Conservation (phyloP, 2,113 vertebrate species). For the Oryzias celebensis region DNA sequence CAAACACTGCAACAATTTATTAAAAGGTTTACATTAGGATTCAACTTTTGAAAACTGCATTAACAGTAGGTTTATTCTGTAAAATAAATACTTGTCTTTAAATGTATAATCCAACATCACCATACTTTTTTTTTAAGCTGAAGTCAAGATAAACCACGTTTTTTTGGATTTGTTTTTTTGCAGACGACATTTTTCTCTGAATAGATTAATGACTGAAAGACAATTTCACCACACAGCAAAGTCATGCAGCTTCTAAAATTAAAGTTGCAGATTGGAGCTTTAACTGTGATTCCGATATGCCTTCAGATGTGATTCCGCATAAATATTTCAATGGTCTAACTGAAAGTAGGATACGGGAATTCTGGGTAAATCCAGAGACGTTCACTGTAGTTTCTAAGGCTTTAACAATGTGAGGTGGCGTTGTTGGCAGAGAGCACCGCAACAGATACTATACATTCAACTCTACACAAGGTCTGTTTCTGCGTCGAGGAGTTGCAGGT, state of each 20-base stretch:
- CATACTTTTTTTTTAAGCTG: too few species aligned
- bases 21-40: slow-evolving; percentile 10
- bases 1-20: slow-evolving; percentile 36
- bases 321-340: too few species aligned
- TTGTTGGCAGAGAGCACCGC: slow-evolving; percentile 64
- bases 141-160: too few species aligned
- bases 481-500: slow-evolving; percentile 14
- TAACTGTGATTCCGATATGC: neutral
- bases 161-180: neutral
- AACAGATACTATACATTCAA: slow-evolving; percentile 56
- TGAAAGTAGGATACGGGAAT: too few species aligned
- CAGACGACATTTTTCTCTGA: neutral
- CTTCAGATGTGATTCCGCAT: slow-evolving; percentile 9
- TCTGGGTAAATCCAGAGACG: neutral
- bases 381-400: slow-evolving; percentile 11
- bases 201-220: neutral
- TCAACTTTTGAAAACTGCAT: slow-evolving; percentile 10
- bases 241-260: neutral
- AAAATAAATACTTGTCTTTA: slow-evolving; percentile 1
- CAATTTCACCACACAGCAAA: neutral
- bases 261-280: too few species aligned
- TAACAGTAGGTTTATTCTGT: slow-evolving; percentile 11
- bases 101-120: neutral
- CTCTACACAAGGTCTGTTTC: slow-evolving; percentile 15
- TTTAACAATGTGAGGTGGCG: slow-evolving; percentile 40